Evolutionary conservation across 64 coral and sea anemone genomes (phyloP).

Genomic region (Montipora cactus): DNA sequence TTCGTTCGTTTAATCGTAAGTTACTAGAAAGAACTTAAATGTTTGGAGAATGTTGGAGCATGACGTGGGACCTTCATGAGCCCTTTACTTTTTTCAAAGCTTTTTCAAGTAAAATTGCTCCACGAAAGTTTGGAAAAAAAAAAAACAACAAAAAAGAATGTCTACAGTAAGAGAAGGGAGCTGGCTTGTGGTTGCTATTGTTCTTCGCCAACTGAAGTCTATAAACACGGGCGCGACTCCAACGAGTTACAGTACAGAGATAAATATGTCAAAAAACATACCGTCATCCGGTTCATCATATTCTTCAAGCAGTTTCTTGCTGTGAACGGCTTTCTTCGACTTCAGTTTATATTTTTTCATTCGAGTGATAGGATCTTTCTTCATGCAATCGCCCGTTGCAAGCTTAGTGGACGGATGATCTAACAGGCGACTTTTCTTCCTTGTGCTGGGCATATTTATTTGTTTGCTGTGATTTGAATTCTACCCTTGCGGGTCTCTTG

Average conservation of each 20-base stretch:
- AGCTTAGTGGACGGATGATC: constrained; percentile 58
- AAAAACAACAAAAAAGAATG: no score
- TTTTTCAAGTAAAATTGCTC: not conserved
- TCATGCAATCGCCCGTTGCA: constrained; percentile 4
- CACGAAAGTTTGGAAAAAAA: not conserved
- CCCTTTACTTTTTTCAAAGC: not conserved
- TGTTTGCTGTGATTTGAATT: constrained; percentile 12
- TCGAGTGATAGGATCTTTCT: not conserved
- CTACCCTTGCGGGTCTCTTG: not conserved
- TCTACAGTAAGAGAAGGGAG: not conserved
- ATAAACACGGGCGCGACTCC: not conserved
- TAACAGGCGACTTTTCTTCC: constrained; percentile 36
- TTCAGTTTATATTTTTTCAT: constrained; percentile 32
- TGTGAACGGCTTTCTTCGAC: constrained; percentile 24
- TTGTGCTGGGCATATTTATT: constrained; percentile 63
- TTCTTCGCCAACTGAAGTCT: not conserved
- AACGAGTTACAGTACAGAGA: not conserved
- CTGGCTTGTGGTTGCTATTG: not conserved
- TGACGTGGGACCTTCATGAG: not conserved
- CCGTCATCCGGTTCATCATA: constrained; percentile 28
- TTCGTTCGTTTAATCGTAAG: not conserved
- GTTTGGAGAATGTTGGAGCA: not conserved
- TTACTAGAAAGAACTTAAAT: not conserved
- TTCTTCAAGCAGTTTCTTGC: constrained; percentile 54
- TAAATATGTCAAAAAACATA: constrained; percentile 11